Evolutionary conservation across 2,888 invertebrate genomes (phyloP).

Genomic region (Cryptocephalus primarius): DNA sequence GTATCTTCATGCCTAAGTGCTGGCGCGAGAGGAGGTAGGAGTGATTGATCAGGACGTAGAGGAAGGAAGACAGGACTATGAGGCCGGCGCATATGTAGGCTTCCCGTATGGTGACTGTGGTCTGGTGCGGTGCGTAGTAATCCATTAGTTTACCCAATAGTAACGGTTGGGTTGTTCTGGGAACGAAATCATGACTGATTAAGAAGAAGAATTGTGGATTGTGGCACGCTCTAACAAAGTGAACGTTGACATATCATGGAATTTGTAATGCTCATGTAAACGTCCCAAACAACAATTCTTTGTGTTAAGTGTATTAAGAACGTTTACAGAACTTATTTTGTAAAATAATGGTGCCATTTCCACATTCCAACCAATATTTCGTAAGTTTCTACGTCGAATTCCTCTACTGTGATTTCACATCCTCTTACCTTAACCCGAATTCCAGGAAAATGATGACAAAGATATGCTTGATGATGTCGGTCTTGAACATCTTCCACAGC

Average conservation of each 20-base stretch:
- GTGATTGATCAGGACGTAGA: constrained; percentile 55
- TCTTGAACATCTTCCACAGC: constrained; percentile 24
- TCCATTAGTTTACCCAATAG: constrained; percentile 23
- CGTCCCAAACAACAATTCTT: too few species aligned
- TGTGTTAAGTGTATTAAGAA: too few species aligned
- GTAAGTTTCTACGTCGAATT: too few species aligned
- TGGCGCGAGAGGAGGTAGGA: constrained; percentile 82
- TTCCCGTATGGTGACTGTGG: constrained; percentile 13
- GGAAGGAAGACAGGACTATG: constrained; percentile 32
- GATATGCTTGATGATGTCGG: constrained; percentile 21
- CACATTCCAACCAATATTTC: too few species aligned
- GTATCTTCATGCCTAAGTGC: constrained; percentile 68
- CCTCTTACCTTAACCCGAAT: constrained; percentile 23
- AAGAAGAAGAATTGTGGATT: too few species aligned
- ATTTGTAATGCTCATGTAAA: too few species aligned
- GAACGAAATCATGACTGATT: neutral
- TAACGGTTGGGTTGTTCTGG: constrained; percentile 24
- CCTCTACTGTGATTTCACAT: too few species aligned
- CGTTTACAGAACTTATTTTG: too few species aligned
- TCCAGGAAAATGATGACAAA: constrained; percentile 21
- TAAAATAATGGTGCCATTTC: too few species aligned
- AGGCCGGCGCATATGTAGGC: constrained; percentile 20
- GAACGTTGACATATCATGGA: too few species aligned
- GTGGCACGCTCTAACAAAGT: too few species aligned
- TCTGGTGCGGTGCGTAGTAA: constrained; percentile 19